Percentiles rank a stretch among this genome's conserved stretches.
These are phyloP conservation scores for Cottoperca gobio DNA, from an alignment of 2,797 vertebrate genomes.

Conservation along the genomic window DNA sequence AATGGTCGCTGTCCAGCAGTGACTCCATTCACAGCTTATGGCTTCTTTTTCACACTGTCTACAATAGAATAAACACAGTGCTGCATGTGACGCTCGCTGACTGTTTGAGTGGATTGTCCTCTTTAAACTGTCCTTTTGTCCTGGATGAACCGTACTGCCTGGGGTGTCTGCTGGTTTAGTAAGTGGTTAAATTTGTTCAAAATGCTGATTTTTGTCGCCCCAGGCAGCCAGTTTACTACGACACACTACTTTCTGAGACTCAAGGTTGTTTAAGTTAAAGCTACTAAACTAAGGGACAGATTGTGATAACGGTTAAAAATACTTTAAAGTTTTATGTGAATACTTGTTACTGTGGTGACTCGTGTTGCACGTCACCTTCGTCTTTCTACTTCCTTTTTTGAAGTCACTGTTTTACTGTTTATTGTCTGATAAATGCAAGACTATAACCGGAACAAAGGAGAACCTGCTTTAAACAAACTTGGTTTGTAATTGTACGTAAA, in stretches of 20 bases:
- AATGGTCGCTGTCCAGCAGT: constrained; percentile 36
- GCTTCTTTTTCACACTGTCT: constrained; percentile 58
- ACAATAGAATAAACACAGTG: constrained; percentile 52
- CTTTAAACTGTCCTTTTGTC: constrained; percentile 42
- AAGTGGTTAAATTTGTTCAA: constrained; percentile 3
- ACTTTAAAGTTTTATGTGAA: too few relatives aligned
- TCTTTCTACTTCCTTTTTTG: background rate
- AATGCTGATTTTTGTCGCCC: background rate
- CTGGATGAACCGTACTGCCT: background rate
- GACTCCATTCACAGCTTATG: constrained; percentile 57
- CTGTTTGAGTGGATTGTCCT: constrained; percentile 33
- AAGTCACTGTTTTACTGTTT: too few relatives aligned
- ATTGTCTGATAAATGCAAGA: too few relatives aligned
- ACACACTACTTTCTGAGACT: too few relatives aligned
- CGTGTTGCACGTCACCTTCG: background rate
- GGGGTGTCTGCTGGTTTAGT: background rate
- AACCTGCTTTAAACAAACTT: background rate
- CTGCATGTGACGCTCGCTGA: constrained; percentile 24
- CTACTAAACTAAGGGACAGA: too few relatives aligned
- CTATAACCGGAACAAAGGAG: background rate
- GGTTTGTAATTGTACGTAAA: background rate
- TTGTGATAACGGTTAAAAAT: background rate
- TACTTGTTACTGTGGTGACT: too few relatives aligned
- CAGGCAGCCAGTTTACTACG: too few relatives aligned
- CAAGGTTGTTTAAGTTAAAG: too few relatives aligned